Evolutionary conservation across 1,140 invertebrate genomes (phyloP).

Genomic region (Lasaia peninsularis): DNA sequence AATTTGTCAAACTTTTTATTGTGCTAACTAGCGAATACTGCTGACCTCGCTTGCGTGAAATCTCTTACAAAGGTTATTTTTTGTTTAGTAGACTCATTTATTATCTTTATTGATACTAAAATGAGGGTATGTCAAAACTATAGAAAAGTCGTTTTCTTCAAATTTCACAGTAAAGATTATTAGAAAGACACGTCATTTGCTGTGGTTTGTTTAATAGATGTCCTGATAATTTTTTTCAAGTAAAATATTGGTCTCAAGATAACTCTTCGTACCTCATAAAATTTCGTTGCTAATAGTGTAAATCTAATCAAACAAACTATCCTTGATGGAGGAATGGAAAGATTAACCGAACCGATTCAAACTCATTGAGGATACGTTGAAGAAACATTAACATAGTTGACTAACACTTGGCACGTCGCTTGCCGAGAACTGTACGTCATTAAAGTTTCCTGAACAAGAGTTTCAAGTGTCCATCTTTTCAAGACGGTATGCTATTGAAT

Average conservation of each 20-base stretch:
- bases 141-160: too few species aligned
- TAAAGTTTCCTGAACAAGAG: constrained; percentile 63
- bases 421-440: constrained; percentile 64
- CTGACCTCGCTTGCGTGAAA: constrained; percentile 5
- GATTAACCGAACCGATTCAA: background rate
- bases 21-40: constrained; percentile 2
- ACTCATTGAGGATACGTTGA: constrained; percentile 8
- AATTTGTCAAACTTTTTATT: constrained; percentile 67
- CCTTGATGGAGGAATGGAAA: too few species aligned
- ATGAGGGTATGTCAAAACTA: too few species aligned
- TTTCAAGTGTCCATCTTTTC: constrained; percentile 59
- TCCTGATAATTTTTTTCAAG: too few species aligned
- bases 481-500: constrained; percentile 62
- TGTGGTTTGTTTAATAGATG: too few species aligned
- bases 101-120: too few species aligned
- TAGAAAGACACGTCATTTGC: too few species aligned
- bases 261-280: too few species aligned
- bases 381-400: constrained; percentile 51
- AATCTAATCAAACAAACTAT: too few species aligned
- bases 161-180: too few species aligned
- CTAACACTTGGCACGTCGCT: constrained; percentile 29
- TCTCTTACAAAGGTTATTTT: background rate
- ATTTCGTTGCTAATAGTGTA: too few species aligned
- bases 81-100: background rate
- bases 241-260: too few species aligned